phyloP scores from a whole-genome alignment of 2,113 vertebrate species.

The Psophia crepitans region DNA sequence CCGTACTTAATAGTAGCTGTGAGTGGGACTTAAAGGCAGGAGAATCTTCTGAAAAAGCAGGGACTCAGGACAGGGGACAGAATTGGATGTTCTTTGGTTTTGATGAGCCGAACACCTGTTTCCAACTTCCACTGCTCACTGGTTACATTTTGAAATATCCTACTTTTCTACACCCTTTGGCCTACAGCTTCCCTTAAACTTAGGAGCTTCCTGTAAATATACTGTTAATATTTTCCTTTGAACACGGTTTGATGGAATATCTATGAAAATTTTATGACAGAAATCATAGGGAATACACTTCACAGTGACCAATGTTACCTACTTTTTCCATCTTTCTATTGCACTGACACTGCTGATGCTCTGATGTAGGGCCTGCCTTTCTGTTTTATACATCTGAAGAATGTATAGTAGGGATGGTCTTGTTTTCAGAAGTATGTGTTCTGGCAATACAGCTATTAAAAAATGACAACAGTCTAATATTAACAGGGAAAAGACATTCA shows the following conservation, averaged over 20 bases:
- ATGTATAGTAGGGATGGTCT: not conserved
- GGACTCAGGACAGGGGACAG: not conserved
- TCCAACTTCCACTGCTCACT: not conserved
- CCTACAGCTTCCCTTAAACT: not conserved
- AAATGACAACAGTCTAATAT: not conserved
- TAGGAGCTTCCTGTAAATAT: not conserved
- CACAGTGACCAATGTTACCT: not conserved
- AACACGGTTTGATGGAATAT: not conserved
- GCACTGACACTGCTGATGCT: fast-evolving
- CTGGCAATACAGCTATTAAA: not conserved
- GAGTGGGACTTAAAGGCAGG: not conserved
- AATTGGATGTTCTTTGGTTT: not conserved
- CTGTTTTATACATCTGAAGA: not conserved
- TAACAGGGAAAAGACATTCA: not conserved
- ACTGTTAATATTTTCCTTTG: not conserved
- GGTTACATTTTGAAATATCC: not conserved
- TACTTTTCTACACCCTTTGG: not conserved
- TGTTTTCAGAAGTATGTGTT: not conserved
- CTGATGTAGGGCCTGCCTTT: not conserved
- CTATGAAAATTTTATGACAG: not conserved
- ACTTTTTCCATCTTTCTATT: not conserved
- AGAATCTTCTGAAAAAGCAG: not conserved
- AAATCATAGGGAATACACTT: not conserved
- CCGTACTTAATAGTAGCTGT: not conserved
- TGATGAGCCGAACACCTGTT: not conserved